Evolutionary conservation across 2,113 vertebrate species (phyloP).

Genomic region (Microtus montanus): DNA sequence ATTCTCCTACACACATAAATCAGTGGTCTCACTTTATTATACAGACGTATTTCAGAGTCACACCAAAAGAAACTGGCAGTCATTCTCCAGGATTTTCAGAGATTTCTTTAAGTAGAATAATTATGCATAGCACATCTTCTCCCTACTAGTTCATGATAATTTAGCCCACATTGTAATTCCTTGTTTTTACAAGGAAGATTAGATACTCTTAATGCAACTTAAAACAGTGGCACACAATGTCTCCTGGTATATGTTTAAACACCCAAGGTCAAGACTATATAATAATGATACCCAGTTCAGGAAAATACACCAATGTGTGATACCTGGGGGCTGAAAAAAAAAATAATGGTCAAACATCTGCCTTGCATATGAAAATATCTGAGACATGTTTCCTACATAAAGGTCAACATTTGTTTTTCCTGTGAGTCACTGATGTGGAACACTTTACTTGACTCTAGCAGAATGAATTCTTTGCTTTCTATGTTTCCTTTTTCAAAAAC

Average conservation of each 20-base stretch:
- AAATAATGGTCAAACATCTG: not conserved
- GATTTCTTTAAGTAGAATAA: not conserved
- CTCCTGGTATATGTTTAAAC: not conserved
- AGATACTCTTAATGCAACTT: not conserved
- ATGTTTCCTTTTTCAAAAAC: rapidly evolving
- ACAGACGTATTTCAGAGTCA: not conserved
- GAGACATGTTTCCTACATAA: not conserved
- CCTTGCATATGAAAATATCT: not conserved
- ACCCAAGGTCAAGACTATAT: not conserved
- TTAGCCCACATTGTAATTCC: not conserved
- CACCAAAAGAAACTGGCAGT: not conserved
- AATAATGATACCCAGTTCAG: not conserved
- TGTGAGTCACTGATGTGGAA: not conserved
- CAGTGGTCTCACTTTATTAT: not conserved
- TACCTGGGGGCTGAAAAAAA: not conserved
- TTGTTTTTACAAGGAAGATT: not conserved
- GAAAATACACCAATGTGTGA: not conserved
- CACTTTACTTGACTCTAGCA: not conserved
- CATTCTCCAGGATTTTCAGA: not conserved
- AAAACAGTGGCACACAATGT: not conserved
- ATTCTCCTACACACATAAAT: rapidly evolving
- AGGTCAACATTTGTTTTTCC: not conserved
- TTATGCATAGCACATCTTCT: not conserved
- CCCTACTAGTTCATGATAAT: not conserved
- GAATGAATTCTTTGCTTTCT: not conserved